Evolutionary conservation across 2,113 vertebrate genomes (phyloP).

Genomic region (Phaethon lepturus): DNA sequence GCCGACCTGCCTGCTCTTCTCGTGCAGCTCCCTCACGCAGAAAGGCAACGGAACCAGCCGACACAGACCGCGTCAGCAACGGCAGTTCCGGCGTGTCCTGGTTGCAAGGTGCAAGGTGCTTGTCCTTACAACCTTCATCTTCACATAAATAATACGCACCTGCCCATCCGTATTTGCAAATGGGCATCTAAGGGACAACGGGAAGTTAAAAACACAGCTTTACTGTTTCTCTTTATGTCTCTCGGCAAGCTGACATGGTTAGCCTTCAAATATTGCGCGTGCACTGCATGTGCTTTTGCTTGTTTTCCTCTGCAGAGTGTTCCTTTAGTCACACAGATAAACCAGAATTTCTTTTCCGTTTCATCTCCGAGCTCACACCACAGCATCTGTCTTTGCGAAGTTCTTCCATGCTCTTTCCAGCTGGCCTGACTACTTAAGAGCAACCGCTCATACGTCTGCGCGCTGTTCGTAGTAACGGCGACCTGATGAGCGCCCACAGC

Average conservation of each 20-base stretch:
- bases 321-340: conserved; percentile 13
- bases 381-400: not conserved
- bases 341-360: not conserved
- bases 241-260: not conserved
- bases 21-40: not conserved
- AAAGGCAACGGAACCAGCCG: not conserved
- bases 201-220: not conserved
- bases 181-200: not conserved
- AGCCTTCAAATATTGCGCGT: not conserved
- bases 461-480: conserved; percentile 22
- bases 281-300: accelerated
- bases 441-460: conserved; percentile 34
- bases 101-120: not conserved
- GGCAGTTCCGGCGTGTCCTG: accelerated
- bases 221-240: not conserved
- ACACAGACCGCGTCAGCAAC: not conserved
- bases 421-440: conserved; percentile 29
- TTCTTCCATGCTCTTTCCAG: conserved; percentile 31
- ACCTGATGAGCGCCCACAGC: conserved; percentile 16
- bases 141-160: not conserved
- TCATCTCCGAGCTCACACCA: not conserved
- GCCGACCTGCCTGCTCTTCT: not conserved
- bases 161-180: not conserved
- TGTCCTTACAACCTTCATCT: not conserved
- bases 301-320: not conserved